A percentile compares a stretch with the other conserved stretches of the same genome.
These are phyloP conservation scores for Noctua janthe DNA, from an alignment of 2,888 invertebrate species.

Conservation along the genomic window DNA sequence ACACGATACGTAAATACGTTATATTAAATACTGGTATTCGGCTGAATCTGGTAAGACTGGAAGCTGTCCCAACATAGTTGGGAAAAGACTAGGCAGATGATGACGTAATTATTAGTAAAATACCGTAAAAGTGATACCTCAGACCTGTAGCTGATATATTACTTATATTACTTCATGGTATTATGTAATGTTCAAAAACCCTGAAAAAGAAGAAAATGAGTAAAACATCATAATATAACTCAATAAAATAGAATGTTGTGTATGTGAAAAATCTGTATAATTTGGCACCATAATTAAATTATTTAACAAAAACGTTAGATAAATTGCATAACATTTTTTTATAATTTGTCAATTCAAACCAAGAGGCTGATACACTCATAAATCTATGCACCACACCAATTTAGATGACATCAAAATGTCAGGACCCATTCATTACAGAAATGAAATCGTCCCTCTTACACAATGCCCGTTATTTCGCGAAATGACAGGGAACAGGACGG, in stretches of 20 bases:
- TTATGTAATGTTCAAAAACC: not conserved
- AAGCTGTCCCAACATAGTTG: not conserved
- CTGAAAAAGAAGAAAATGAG: not conserved
- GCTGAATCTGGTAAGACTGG: not conserved
- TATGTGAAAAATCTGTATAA: not conserved
- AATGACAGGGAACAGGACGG: constrained; percentile 77
- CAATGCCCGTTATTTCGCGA: constrained; percentile 73
- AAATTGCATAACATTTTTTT: constrained; percentile 36
- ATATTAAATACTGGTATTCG: too few relatives aligned
- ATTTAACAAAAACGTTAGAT: constrained; percentile 24
- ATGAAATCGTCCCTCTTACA: constrained; percentile 80
- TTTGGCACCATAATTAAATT: not conserved
- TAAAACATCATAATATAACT: not conserved
- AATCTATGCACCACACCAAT: constrained; percentile 75
- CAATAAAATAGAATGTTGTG: not conserved
- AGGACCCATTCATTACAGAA: constrained; percentile 78
- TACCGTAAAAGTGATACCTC: not conserved
- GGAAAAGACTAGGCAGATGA: not conserved
- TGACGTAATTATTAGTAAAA: not conserved
- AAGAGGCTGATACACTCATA: constrained; percentile 64
- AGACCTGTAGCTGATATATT: not conserved
- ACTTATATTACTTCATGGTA: not conserved
- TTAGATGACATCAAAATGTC: constrained; percentile 77
- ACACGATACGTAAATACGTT: too few relatives aligned
- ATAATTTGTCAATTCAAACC: constrained; percentile 53